Percentiles rank a stretch among this genome's conserved stretches.
phyloP scores from a whole-genome alignment of 2,797 vertebrate genomes.

The Anguilla obscura region DNA sequence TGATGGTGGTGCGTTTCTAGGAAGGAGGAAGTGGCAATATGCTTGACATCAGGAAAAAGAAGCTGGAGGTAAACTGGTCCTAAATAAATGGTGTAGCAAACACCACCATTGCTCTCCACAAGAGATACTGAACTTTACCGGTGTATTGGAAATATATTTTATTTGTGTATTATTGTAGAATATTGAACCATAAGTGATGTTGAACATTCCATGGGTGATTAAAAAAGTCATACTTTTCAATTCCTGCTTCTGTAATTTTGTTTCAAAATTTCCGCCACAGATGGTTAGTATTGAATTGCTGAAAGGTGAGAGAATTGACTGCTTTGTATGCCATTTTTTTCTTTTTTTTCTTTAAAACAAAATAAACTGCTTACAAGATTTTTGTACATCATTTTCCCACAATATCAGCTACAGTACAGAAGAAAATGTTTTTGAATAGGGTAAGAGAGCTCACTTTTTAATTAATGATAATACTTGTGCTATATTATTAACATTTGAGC shows the following conservation, averaged over 20 bases:
- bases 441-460: too few relatives aligned
- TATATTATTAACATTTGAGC: background rate
- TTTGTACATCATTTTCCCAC: background rate
- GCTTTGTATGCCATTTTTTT: background rate
- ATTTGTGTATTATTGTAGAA: conserved; percentile 14
- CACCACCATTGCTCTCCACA: background rate
- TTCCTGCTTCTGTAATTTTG: background rate
- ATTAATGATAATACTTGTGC: too few relatives aligned
- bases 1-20: background rate
- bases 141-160: background rate
- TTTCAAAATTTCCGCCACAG: background rate
- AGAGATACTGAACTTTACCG: background rate
- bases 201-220: conserved; percentile 21
- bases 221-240: conserved; percentile 14
- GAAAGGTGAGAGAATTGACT: background rate
- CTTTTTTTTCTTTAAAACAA: background rate
- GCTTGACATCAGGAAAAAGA: background rate
- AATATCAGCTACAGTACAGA: background rate
- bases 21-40: background rate
- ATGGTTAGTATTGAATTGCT: background rate
- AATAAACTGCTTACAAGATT: background rate
- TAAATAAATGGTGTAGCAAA: background rate
- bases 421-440: background rate
- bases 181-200: conserved; percentile 4
- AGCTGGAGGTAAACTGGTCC: background rate